Evolutionary conservation across 2,888 invertebrate species (phyloP).

Genomic region (Agrochola lychnidis): DNA sequence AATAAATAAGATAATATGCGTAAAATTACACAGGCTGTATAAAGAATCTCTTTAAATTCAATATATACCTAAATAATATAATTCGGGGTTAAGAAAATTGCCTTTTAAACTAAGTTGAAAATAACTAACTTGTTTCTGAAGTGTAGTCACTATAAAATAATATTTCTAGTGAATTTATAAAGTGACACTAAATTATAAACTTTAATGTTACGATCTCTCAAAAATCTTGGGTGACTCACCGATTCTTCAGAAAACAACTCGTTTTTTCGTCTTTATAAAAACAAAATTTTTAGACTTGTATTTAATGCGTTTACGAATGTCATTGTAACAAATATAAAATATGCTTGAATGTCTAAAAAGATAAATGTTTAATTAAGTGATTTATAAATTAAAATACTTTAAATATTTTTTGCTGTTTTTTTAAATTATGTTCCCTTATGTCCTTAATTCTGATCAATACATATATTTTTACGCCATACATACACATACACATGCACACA

Average conservation of each 20-base stretch:
- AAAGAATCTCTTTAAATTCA: constrained; percentile 32
- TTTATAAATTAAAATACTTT: constrained; percentile 46
- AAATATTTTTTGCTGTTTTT: constrained; percentile 1
- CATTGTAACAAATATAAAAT: constrained; percentile 42
- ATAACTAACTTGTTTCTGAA: constrained; percentile 22
- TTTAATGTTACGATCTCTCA: not conserved
- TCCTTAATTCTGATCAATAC: not conserved
- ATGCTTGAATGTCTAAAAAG: constrained; percentile 53
- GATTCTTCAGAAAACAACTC: not conserved
- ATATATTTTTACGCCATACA: not conserved
- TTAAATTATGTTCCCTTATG: not conserved
- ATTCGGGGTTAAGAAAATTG: not conserved
- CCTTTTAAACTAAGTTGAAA: not conserved
- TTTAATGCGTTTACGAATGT: constrained; percentile 14
- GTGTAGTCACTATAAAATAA: not conserved
- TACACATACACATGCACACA: not conserved
- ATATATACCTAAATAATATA: constrained; percentile 4
- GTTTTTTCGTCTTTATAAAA: constrained; percentile 3
- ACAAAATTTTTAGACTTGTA: constrained; percentile 9
- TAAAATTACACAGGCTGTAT: not conserved
- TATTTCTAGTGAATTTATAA: not conserved
- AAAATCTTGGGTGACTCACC: not conserved
- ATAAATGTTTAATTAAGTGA: constrained; percentile 46
- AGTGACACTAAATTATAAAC: not conserved
- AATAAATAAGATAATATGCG: not conserved